A percentile compares a stretch with the other conserved stretches of the same genome.
These are phyloP conservation scores for Chaunax sp. DNA, from an alignment of 2,797 vertebrate species.

Conservation along the genomic window DNA sequence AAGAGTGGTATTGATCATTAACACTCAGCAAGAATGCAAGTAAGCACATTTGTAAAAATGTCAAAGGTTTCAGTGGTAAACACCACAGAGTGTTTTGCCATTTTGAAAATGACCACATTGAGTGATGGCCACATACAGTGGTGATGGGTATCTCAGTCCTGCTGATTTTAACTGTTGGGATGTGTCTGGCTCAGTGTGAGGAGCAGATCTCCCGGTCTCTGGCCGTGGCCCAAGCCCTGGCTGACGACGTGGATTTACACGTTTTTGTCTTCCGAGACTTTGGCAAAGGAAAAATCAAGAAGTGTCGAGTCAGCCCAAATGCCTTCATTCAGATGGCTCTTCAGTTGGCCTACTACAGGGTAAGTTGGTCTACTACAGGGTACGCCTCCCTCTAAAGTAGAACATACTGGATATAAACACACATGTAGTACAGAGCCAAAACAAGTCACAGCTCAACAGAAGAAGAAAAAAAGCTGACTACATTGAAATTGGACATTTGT, in stretches of 20 bases:
- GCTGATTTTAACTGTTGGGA: not conserved
- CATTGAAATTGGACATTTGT: not conserved
- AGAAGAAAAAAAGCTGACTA: not conserved
- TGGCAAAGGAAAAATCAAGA: slow-evolving; percentile 90
- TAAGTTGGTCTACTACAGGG: slow-evolving; percentile 90
- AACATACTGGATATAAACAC: no score
- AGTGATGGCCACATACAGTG: no score
- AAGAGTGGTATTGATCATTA: no score
- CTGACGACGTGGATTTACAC: slow-evolving; percentile 88
- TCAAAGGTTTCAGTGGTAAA: no score
- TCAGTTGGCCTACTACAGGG: slow-evolving; percentile 91
- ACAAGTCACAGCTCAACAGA: no score
- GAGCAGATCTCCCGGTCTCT: slow-evolving; percentile 84
- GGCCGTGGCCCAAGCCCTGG: slow-evolving; percentile 83
- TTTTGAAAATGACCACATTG: no score
- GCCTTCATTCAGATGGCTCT: slow-evolving; percentile 89
- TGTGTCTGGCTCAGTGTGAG: slow-evolving; percentile 81
- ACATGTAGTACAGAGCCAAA: no score
- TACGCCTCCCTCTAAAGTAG: slow-evolving; percentile 59
- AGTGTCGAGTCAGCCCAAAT: slow-evolving; percentile 87
- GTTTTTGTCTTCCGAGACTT: slow-evolving; percentile 88
- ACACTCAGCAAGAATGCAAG: no score
- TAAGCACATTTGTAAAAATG: no score
- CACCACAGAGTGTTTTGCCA: no score
- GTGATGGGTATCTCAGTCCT: not conserved